Conservation (phyloP, 2,113 vertebrate species). For the Excalfactoria chinensis region DNA sequence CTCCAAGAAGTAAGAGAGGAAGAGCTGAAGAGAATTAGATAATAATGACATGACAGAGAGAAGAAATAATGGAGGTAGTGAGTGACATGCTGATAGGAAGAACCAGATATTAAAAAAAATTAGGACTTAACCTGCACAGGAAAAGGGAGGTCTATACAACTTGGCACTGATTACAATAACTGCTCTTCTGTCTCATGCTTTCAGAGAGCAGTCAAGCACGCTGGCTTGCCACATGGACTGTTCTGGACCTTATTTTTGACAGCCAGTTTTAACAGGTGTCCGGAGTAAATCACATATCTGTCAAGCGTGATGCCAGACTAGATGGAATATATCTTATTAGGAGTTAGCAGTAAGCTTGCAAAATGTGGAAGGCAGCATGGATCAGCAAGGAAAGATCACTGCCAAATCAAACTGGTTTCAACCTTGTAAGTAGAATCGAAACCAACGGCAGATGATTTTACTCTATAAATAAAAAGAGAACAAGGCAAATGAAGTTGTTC, state of each 20-base stretch:
- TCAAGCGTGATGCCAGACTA: background rate
- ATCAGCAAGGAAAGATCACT: slow-evolving; percentile 5
- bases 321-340: background rate
- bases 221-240: background rate
- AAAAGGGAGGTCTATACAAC: background rate
- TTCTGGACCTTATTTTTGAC: background rate
- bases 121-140: fast-evolving
- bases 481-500: slow-evolving; percentile 36
- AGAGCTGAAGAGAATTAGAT: background rate
- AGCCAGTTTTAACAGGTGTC: background rate
- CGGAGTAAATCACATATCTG: slow-evolving; percentile 37
- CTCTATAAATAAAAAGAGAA: slow-evolving; percentile 25
- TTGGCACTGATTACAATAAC: background rate
- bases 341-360: slow-evolving; percentile 10
- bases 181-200: background rate
- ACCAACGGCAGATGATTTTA: background rate
- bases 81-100: background rate
- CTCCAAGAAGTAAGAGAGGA: background rate
- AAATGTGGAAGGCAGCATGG: slow-evolving; percentile 15
- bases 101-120: background rate
- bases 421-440: background rate
- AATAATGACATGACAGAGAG: background rate
- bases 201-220: background rate
- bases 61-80: background rate
- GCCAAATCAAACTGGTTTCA: slow-evolving; percentile 31